Evolutionary conservation across 2,797 vertebrate genomes (phyloP).

Genomic region (Miichthys miiuy): DNA sequence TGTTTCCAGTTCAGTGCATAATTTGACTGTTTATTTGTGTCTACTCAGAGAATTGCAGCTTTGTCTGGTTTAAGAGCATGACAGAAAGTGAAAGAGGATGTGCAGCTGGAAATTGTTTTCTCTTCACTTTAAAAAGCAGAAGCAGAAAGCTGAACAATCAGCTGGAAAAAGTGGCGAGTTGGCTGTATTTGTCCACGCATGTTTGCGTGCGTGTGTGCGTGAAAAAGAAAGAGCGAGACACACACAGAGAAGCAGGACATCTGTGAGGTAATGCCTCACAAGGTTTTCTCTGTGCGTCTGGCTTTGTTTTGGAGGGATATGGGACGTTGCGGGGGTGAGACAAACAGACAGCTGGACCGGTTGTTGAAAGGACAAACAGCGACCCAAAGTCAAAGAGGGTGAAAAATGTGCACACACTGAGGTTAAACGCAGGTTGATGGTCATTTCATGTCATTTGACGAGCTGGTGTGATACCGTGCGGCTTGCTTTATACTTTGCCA

Average conservation of each 20-base stretch:
- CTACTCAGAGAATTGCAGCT: slow-evolving; percentile 5
- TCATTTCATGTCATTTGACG: slow-evolving; percentile 9
- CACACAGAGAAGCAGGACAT: slow-evolving; percentile 25
- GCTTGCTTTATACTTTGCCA: slow-evolving; percentile 2
- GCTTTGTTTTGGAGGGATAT: slow-evolving; percentile 21
- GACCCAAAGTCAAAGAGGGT: slow-evolving; percentile 13
- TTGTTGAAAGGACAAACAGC: slow-evolving; percentile 18
- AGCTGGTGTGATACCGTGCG: slow-evolving; percentile 31
- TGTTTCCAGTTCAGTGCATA: neutral
- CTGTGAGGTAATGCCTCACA: slow-evolving; percentile 43
- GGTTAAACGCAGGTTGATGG: neutral
- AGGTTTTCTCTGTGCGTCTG: slow-evolving; percentile 24
- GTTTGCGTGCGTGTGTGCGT: slow-evolving; percentile 3
- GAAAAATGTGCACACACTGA: slow-evolving; percentile 10
- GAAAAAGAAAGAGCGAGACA: neutral
- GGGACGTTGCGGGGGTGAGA: neutral
- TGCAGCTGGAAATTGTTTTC: slow-evolving; percentile 52
- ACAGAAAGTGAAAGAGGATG: slow-evolving; percentile 77
- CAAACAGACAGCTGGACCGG: slow-evolving; percentile 7
- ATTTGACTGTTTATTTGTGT: slow-evolving; percentile 13
- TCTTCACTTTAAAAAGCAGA: slow-evolving; percentile 67
- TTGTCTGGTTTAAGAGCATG: slow-evolving; percentile 48
- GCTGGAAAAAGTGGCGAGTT: slow-evolving; percentile 59
- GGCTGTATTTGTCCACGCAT: slow-evolving; percentile 31
- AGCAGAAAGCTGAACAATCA: slow-evolving; percentile 65